Evolutionary conservation across 2,113 vertebrate species (phyloP).

Genomic region (Calyptomena viridis): DNA sequence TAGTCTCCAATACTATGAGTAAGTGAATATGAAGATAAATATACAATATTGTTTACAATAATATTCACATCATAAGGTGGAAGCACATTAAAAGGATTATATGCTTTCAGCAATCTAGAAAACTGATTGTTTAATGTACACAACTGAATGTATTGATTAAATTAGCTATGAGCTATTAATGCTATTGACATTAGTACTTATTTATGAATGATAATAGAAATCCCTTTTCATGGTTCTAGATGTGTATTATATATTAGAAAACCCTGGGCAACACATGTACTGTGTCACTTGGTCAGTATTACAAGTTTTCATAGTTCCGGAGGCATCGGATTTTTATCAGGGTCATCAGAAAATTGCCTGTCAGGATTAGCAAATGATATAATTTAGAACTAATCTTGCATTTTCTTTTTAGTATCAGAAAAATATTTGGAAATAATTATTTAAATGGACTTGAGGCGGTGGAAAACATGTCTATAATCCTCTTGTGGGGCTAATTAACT

Average conservation of each 20-base stretch:
- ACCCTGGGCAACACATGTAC: not conserved
- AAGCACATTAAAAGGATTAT: not conserved
- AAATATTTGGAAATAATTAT: not conserved
- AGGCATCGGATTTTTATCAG: not conserved
- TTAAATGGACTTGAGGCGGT: not conserved
- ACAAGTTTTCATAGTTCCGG: not conserved
- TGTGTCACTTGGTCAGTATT: not conserved
- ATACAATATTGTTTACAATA: not conserved
- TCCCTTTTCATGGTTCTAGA: not conserved
- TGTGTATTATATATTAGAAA: not conserved
- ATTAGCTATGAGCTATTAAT: not conserved
- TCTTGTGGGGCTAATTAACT: slow-evolving; percentile 5
- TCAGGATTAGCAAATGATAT: not conserved
- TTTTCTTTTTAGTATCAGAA: not conserved
- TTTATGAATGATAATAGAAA: not conserved
- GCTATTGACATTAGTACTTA: not conserved
- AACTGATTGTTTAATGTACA: not conserved
- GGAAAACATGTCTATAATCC: not conserved
- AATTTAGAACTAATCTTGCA: not conserved
- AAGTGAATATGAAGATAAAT: not conserved
- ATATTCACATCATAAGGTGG: not conserved
- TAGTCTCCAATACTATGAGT: not conserved
- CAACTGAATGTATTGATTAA: not conserved
- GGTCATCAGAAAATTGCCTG: not conserved
- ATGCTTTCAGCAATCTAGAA: not conserved